A percentile compares a stretch with the other conserved stretches of the same genome.
phyloP scores from a whole-genome alignment of 2,797 vertebrate genomes.

The Ceryle rudis region DNA sequence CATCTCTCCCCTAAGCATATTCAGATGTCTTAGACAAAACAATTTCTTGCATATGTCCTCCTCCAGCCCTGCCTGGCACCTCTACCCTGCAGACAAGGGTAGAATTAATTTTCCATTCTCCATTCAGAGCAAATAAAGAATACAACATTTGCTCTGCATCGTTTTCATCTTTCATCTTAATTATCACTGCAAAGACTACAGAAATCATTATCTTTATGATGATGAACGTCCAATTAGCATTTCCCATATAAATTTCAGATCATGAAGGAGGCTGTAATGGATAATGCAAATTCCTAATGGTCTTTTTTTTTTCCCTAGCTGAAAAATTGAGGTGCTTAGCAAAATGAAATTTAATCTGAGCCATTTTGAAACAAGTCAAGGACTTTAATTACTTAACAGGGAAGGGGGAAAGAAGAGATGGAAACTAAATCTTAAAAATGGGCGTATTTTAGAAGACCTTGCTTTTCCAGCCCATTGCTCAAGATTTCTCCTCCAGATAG shows the following conservation, averaged over 20 bases:
- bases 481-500: conserved; percentile 50
- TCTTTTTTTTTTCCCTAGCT: conserved; percentile 71
- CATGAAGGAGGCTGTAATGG: conserved; percentile 78
- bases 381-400: conserved; percentile 80
- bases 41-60: neutral
- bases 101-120: conserved; percentile 61
- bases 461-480: conserved; percentile 62
- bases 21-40: conserved; percentile 1
- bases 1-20: conserved; percentile 19
- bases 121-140: conserved; percentile 72
- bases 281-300: conserved; percentile 80
- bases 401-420: conserved; percentile 31
- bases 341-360: conserved; percentile 82
- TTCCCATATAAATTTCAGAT: conserved; percentile 83
- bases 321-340: conserved; percentile 81
- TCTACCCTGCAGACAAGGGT: conserved; percentile 40
- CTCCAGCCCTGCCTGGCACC: neutral
- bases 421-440: conserved; percentile 68
- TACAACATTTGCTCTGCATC: conserved; percentile 69
- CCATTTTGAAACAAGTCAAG: conserved; percentile 78
- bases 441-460: conserved; percentile 71
- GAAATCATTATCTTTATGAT: conserved; percentile 82
- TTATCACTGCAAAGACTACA: conserved; percentile 79
- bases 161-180: conserved; percentile 83
- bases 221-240: conserved; percentile 82